Evolutionary conservation across 2,113 vertebrate genomes (phyloP).

Genomic region (Chionis minor): DNA sequence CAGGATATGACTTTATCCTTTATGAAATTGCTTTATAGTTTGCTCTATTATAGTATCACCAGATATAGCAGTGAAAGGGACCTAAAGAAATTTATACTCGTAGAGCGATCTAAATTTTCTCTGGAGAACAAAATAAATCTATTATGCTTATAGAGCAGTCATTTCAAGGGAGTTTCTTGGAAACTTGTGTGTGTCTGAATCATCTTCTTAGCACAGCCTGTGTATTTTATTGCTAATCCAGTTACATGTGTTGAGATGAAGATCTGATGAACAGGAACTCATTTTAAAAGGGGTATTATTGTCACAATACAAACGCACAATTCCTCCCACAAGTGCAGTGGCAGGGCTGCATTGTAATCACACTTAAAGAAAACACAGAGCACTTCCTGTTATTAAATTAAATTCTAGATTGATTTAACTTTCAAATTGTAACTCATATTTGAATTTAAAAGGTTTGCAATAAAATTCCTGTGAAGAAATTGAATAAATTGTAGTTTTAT

Average conservation of each 20-base stretch:
- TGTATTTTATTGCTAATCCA: slow-evolving; percentile 46
- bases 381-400: slow-evolving; percentile 78
- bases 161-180: slow-evolving; percentile 47
- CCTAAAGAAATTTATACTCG: not conserved
- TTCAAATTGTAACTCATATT: slow-evolving; percentile 78
- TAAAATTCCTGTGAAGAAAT: slow-evolving; percentile 81
- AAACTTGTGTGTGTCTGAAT: slow-evolving; percentile 53
- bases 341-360: slow-evolving; percentile 69
- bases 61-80: slow-evolving; percentile 15
- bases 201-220: slow-evolving; percentile 78
- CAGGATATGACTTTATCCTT: not conserved
- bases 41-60: not conserved
- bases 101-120: not conserved
- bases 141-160: slow-evolving; percentile 11
- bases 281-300: slow-evolving; percentile 63
- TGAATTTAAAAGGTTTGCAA: slow-evolving; percentile 84
- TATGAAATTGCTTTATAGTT: slow-evolving; percentile 21
- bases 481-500: slow-evolving; percentile 84
- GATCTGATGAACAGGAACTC: slow-evolving; percentile 71
- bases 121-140: slow-evolving; percentile 20
- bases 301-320: slow-evolving; percentile 53
- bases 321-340: slow-evolving; percentile 61
- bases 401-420: slow-evolving; percentile 79
- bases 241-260: slow-evolving; percentile 65
- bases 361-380: slow-evolving; percentile 70